Conservation (phyloP, 2,797 vertebrate species). For the Mormyrus hasselquistii region DNA sequence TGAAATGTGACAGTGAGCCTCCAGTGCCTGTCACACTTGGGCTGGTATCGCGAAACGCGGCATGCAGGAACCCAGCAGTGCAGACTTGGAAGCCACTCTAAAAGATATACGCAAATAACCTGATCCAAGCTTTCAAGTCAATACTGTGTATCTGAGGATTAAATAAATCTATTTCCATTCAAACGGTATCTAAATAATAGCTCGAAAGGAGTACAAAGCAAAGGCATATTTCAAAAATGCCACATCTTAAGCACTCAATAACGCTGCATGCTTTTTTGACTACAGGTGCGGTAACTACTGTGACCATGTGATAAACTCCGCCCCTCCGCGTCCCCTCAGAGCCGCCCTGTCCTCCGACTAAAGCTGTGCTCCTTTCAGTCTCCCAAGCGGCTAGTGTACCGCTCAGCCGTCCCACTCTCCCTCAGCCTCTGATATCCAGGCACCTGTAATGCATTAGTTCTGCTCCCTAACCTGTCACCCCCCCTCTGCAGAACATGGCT, state of each 20-base stretch:
- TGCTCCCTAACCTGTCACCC: not conserved
- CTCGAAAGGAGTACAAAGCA: not conserved
- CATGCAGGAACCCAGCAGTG: not conserved
- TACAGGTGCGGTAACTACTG: not conserved
- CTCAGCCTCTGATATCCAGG: not conserved
- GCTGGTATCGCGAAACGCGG: not conserved
- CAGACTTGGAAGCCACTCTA: not conserved
- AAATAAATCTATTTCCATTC: not conserved
- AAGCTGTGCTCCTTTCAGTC: not conserved
- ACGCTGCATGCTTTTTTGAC: not conserved
- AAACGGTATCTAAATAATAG: not conserved
- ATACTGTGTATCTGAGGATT: not conserved
- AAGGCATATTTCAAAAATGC: not conserved
- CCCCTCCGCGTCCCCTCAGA: not conserved
- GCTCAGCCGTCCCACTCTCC: not conserved
- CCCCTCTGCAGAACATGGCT: not conserved
- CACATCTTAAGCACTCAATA: not conserved
- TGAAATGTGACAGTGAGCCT: not conserved
- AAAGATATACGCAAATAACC: not conserved
- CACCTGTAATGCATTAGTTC: slow-evolving; percentile 36
- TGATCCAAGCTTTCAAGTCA: not conserved
- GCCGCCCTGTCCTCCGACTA: not conserved
- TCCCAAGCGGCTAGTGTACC: not conserved
- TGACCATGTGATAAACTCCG: not conserved
- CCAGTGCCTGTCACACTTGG: not conserved